Base-by-base conservation (phyloP, 2,888 invertebrate species). In the Anodontia alba region DNA sequence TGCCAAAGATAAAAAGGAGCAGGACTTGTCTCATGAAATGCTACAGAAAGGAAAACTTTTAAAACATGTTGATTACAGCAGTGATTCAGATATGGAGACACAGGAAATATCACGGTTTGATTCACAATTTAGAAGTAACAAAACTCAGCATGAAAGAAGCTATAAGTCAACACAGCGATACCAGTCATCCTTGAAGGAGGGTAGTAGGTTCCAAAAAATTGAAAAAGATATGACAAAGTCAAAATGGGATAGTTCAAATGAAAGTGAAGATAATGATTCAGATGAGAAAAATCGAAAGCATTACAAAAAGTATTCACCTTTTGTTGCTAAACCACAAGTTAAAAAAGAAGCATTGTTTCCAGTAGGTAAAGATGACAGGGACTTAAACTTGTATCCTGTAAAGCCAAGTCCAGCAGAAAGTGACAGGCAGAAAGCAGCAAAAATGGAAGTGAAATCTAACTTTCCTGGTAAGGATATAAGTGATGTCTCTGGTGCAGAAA, bases 221-320 rank as follows among this genome's bases (percentile, higher is more conserved):
- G 29, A 43, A 43, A 69, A 78, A 69, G 68, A 33, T 46, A 51
- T 78, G 26, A 51, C 80, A 23, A 85, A 85, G 54, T 85, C 85
- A 7, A 85, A 81, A 76, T 85, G 87, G 78, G 84, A 81, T 36
- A 81, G 85, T 82, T 54, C 54, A 57, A 62, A 42, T 23, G 57
- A 43, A n/a, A 43, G 51, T 73, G 78, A 73, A 49, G 38, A 66
- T 49, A 23, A 42, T 33, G 26, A 68, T 70, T 38, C 31, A 17
- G 62, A 62, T 31, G 33, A 31, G 10, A 62, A 29, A 62, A 54
- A 26, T 7, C 23, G n/a, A n/a, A 62, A 20, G 20, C 15, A 20
- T 23, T 33, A 15, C 10, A 62, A 33, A 62, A 17, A 62, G 5
- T 33, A 33, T 33, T 62, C 62, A 17, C 62, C 62, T n/a, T 3